Evolutionary conservation across 2,888 invertebrate genomes (phyloP), one percentile per base, ranked within the genome.

Genomic region (Cantharis lateralis): DNA sequence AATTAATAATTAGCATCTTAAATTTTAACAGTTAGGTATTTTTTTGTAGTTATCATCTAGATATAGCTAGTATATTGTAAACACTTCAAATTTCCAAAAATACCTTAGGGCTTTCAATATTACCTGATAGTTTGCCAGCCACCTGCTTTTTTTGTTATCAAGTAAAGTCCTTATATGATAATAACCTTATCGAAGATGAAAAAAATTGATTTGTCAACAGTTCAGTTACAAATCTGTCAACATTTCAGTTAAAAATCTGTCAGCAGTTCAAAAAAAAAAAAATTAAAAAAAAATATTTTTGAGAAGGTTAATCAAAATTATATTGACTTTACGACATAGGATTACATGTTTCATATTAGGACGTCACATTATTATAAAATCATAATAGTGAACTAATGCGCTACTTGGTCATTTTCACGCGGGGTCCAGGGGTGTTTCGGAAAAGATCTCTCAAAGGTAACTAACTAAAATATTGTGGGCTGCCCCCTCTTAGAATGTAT

Each of bases 371-470:
- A 48, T 66, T 20, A 62, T 71, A 69, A 70, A 72, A 75, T 73
- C 76, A 78, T 72, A 68, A 72, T 62, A 73, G 73, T 76, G 63
- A 85, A 87, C 88, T 88, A 88, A 88, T 87, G 87, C 87, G 87
- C 87, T 87, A 86, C 86, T 88, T 88, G 86, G 86, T 87, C 88
- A 88, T 87, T 88, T 88, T 88, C 90, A 90, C 91, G 90, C 90
- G 91, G 90, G 89, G 89, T 89, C 89, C 91, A 95, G 95, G 95
- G 93, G 95, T 95, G 93, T 95, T 95, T 95, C 95, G 95, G 95
- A 95, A 95, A 95, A 95, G 95, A 95, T 95, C 95, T 93, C 95
- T 95, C 94, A 95, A 95, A 95, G 95, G 95, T 95, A 95, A 95
- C 93, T 93, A 92, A 88, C 88, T 88, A 77, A 78, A 76, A 86